Base-by-base conservation (phyloP, 2,797 vertebrate genomes). In the Rousettus madagascariensis region DNA sequence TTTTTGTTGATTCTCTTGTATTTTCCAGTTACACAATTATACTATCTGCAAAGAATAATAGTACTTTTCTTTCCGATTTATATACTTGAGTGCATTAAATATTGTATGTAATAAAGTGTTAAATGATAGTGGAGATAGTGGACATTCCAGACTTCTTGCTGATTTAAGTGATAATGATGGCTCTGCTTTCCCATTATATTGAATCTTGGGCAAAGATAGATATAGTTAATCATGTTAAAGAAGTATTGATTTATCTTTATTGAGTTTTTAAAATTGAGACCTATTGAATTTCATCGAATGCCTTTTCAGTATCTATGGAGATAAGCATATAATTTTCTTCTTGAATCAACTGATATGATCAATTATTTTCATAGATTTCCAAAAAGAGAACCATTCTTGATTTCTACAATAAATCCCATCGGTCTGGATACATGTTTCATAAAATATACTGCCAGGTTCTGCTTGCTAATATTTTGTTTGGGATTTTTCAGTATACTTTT, bases 201-300 rank as follows among this genome's bases (percentile, higher is more conserved):
- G 49, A 43, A 38, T 92, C 92, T 95, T 3, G 16, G 28, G 6
- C 78, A 86, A 43, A 95, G 33, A 92, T 79, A 94, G 91, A 89
- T 93, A 46, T 19, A 95, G 51, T 95, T 84, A 95, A 96, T 94
- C 41, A 65, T 80, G 53, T 80, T 95, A 84, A 92, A 92, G 33
- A 92, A 90, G 20, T 46, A 90, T 85, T 91, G 61, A 95, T 78
- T 88, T 92, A 55, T 94, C 94, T 36, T 80, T 55, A 88, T 43
- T 94, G 78, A 63, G 20, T 75, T 95, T 90, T 91, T 51, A 9
- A 92, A 94, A 74, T 85, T 78, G 57, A 86, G 33, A 74, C 8
- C 77, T 87, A 33, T 85, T 68, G 57, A 91, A 87, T 94, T 96
- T 94, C 82, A 16, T 92, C 57, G 84, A 92, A 57, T 94, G 30